Percentiles rank a stretch among this genome's conserved stretches.
Evolutionary conservation across 1,140 invertebrate species (phyloP).

Genomic region (Maniola jurtina): DNA sequence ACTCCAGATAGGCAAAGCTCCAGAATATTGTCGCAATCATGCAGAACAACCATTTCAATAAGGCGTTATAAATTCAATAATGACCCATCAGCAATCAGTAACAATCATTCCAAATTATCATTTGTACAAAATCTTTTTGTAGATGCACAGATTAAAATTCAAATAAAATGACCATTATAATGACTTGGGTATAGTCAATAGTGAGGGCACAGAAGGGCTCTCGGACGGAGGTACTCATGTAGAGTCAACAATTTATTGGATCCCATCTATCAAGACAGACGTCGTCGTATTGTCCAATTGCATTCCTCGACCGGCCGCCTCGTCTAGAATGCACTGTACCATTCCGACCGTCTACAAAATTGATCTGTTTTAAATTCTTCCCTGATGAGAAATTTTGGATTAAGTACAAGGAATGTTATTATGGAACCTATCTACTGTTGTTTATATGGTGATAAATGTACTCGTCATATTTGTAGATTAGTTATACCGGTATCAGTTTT

Average conservation of each 20-base stretch:
- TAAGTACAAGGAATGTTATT: background rate
- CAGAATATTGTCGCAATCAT: no score
- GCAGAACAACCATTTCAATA: no score
- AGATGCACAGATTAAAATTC: background rate
- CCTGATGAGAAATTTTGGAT: conserved; percentile 22
- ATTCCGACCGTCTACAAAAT: conserved; percentile 44
- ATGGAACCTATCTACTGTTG: background rate
- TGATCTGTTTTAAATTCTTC: conserved; percentile 45
- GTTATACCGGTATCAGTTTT: no score
- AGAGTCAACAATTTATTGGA: conserved; percentile 61
- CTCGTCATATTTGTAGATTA: background rate
- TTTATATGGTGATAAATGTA: background rate
- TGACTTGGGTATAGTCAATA: conserved; percentile 22
- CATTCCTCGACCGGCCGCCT: conserved; percentile 49
- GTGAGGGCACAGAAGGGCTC: conserved; percentile 39
- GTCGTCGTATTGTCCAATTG: conserved; percentile 58
- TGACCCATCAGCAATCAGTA: background rate
- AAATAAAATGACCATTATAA: conserved; percentile 11
- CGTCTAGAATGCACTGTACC: conserved; percentile 45
- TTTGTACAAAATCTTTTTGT: no score
- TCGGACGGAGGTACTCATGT: conserved; percentile 28
- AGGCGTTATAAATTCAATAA: background rate
- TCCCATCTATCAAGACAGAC: conserved; percentile 57
- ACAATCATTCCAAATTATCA: background rate
- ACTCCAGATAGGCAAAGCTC: no score